Evolutionary conservation across 37 sponge, comb jelly and placozoan species (phyloP).

Genomic region (Axinella damicornis): DNA sequence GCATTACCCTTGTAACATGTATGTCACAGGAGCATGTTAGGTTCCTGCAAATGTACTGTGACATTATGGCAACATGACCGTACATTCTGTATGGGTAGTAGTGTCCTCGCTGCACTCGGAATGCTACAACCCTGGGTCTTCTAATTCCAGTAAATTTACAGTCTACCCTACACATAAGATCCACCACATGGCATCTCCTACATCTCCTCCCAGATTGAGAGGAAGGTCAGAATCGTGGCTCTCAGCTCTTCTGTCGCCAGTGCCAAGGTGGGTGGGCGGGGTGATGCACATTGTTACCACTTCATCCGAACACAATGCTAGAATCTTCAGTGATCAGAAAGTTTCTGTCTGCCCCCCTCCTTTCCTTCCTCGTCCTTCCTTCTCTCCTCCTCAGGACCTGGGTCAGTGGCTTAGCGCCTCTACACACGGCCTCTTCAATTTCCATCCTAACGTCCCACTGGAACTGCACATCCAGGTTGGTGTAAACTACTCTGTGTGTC

Average conservation of each 20-base stretch:
- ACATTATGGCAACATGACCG: no score
- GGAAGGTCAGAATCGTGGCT: conserved; percentile 92
- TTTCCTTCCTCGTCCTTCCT: neutral
- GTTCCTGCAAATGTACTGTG: no score
- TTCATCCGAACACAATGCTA: no score
- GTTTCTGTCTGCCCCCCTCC: neutral
- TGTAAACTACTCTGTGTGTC: no score
- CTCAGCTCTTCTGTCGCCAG: conserved; percentile 96
- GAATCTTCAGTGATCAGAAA: no score
- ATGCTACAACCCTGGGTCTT: no score
- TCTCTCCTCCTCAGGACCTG: conserved; percentile 70
- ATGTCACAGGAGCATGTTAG: conserved; percentile 91
- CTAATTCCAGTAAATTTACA: no score
- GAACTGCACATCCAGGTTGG: conserved; percentile 95
- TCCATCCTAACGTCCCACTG: conserved; percentile 94
- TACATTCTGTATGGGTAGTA: no score
- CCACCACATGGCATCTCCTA: no score
- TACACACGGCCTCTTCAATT: conserved; percentile 89
- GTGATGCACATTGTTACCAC: neutral
- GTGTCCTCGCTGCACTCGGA: no score
- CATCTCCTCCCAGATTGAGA: conserved; percentile 96
- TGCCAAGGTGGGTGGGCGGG: conserved; percentile 73
- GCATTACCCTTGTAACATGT: no score
- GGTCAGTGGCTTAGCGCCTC: conserved; percentile 96
- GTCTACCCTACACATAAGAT: no score